Percentiles rank a stretch among this genome's conserved stretches.
Evolutionary conservation across 2,888 invertebrate genomes (phyloP).

Genomic region (Podabrus alpinus): DNA sequence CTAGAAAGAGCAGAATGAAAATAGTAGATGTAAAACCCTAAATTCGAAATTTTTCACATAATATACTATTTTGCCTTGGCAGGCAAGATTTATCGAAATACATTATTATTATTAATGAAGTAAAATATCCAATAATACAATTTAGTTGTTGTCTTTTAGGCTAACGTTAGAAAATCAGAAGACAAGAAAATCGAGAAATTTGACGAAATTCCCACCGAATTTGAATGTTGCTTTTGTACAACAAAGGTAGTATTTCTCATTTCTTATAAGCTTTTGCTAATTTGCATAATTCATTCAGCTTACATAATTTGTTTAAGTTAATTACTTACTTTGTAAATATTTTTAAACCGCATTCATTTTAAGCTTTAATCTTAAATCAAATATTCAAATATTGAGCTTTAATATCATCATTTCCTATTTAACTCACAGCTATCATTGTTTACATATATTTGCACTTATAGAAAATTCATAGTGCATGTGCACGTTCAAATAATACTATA

Average conservation of each 20-base stretch:
- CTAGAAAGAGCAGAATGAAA: too few relatives aligned
- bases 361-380: not conserved
- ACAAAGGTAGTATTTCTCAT: slow-evolving; percentile 74
- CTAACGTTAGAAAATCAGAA: slow-evolving; percentile 66
- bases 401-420: not conserved
- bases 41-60: too few relatives aligned
- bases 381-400: not conserved
- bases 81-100: too few relatives aligned
- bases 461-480: slow-evolving; percentile 2
- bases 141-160: slow-evolving; percentile 54
- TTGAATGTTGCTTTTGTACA: slow-evolving; percentile 97
- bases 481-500: not conserved
- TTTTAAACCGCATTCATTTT: not conserved
- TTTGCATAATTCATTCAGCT: slow-evolving; percentile 21
- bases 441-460: not conserved
- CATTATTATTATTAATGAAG: not conserved
- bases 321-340: not conserved
- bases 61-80: too few relatives aligned
- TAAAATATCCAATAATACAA: not conserved
- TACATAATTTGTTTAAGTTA: not conserved
- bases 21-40: too few relatives aligned
- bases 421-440: slow-evolving; percentile 2
- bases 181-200: slow-evolving; percentile 63
- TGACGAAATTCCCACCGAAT: slow-evolving; percentile 92
- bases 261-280: slow-evolving; percentile 21